Evolutionary conservation across 2,113 vertebrate species (phyloP).

Genomic region (Salvator merianae): DNA sequence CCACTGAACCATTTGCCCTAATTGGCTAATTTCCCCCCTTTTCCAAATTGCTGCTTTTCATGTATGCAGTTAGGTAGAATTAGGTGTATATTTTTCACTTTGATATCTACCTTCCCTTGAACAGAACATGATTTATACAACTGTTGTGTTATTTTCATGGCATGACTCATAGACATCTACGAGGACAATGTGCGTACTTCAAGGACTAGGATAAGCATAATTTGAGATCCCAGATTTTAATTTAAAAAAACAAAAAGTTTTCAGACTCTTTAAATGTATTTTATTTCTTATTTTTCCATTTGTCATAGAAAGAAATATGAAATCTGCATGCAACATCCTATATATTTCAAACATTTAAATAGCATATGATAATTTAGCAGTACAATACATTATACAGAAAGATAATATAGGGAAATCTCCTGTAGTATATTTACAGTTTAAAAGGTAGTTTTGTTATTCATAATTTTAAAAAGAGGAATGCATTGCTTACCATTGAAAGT

Average conservation of each 20-base stretch:
- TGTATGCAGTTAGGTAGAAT: not conserved
- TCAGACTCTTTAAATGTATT: constrained; percentile 73
- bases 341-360: constrained; percentile 84
- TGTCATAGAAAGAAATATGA: constrained; percentile 86
- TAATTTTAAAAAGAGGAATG: constrained; percentile 75
- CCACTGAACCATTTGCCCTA: too few species aligned
- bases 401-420: constrained; percentile 72
- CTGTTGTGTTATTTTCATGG: not conserved
- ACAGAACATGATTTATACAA: not conserved
- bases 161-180: not conserved
- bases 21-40: too few species aligned
- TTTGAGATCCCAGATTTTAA: not conserved
- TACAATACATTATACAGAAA: constrained; percentile 78
- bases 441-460: constrained; percentile 59
- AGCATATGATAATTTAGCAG: constrained; percentile 82
- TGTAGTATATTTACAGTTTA: constrained; percentile 81
- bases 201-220: not conserved
- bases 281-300: constrained; percentile 80
- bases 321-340: constrained; percentile 81
- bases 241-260: not conserved
- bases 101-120: not conserved
- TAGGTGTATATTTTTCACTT: not conserved
- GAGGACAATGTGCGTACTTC: not conserved
- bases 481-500: constrained; percentile 61
- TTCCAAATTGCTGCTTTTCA: too few species aligned